Conservation (phyloP, 2,113 vertebrate genomes). For the Oenanthe oenanthe region DNA sequence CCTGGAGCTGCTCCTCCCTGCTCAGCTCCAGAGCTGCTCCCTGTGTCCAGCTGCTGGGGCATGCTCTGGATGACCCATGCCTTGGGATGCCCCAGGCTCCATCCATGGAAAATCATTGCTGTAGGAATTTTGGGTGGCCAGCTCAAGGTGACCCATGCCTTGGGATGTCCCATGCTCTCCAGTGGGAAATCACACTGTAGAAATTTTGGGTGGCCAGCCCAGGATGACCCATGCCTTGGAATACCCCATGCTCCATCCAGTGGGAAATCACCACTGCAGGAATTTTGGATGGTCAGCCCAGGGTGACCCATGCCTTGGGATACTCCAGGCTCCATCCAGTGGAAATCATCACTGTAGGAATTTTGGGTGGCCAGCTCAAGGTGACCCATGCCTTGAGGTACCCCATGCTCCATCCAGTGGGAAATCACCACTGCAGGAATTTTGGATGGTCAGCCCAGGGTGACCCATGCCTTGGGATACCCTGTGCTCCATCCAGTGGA, state of each 20-base stretch:
- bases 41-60: not conserved
- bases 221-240: not conserved
- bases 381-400: not conserved
- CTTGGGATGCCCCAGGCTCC: not conserved
- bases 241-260: fast-evolving
- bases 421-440: no score
- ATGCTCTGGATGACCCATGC: not conserved
- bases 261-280: not conserved
- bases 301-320: no score
- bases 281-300: not conserved
- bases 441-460: no score
- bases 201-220: fast-evolving
- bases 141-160: no score
- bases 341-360: no score
- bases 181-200: no score
- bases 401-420: fast-evolving
- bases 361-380: not conserved
- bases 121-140: no score
- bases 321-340: no score
- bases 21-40: not conserved
- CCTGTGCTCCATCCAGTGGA: not conserved
- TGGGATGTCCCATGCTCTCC: not conserved
- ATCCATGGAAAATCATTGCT: fast-evolving
- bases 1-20: not conserved
- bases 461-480: no score